These are phyloP conservation scores for Corythornis leucogaster DNA, from an alignment of 2,797 vertebrate species.

Conservation along the genomic window DNA sequence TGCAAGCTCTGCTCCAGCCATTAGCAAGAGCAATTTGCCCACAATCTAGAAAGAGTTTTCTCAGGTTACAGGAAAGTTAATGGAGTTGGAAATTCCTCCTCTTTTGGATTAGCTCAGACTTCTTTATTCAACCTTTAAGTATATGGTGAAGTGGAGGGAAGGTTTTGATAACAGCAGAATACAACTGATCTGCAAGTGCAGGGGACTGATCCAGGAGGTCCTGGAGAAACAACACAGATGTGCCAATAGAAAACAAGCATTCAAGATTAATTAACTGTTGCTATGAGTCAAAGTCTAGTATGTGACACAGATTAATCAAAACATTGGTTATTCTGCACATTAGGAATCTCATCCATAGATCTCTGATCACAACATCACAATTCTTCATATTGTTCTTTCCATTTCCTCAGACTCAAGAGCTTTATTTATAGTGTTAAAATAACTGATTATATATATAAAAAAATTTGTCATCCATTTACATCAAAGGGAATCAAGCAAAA, in stretches of 20 bases:
- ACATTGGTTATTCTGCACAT: not conserved
- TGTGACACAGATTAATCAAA: not conserved
- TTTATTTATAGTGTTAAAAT: not conserved
- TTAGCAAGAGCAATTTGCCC: conserved; percentile 23
- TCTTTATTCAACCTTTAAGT: not conserved
- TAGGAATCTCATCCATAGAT: not conserved
- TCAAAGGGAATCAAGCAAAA: not conserved
- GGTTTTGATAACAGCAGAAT: not conserved
- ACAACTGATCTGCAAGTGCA: not conserved
- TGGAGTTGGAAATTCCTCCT: conserved; percentile 11
- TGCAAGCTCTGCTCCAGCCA: not conserved
- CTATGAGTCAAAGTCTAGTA: not conserved
- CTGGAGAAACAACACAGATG: not conserved
- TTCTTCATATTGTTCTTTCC: not conserved
- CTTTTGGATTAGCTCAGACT: not conserved
- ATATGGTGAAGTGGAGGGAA: not conserved
- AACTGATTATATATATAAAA: not conserved
- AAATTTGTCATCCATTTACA: not conserved
- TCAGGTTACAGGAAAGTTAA: conserved; percentile 39
- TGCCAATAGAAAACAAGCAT: not conserved
- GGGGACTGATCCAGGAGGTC: not conserved
- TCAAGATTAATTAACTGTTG: not conserved
- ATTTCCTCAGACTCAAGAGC: not conserved
- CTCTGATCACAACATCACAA: not conserved
- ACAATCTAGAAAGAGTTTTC: conserved; percentile 20